Base-by-base conservation (phyloP, 2,888 invertebrate species). In the Heliconius aoede region DNA sequence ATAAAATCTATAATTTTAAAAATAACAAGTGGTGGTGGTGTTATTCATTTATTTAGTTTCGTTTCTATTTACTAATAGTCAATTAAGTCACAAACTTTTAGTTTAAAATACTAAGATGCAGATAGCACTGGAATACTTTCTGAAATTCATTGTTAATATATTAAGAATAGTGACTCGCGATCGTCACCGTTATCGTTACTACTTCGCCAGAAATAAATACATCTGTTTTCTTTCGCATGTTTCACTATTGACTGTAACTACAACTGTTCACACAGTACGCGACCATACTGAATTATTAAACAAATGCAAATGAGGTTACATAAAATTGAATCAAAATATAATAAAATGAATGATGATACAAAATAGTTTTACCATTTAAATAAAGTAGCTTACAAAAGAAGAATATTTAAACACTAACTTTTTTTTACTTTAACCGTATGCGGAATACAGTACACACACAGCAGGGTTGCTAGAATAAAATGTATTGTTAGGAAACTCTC, bases 221-320 rank as follows among this genome's bases (percentile, higher is more conserved):
- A 32, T n/a, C n/a, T 71, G 55, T 32, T 71, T 60, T 71, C n/a
- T 21, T 58, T 24, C 28, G 55, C 18, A 69, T 62, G 51, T 32
- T 30, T 58, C 71, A 65, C 7, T 71, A n/a, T 72, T 72, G 32
- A 69, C 68, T 61, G 36, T 61, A 36, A 28, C 28, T 60, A 26
- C 76, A 77, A 36, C 69, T 73, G 76, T 73, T 51, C 69, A 77
- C 36, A 73, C 73, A 77, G 69, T 30, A 68, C 28, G 28, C 32
- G 26, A 51, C 24, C 36, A 26, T n/a, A 64, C 24, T 36, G 26
- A 64, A 30, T 40, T 24, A 28, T 24, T 73, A 30, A n/a, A 73
- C 18, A 64, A 32, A 65, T 65, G 26, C 46, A 28, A 26, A 62
- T 55, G n/a, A 26, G 8, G 5, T 15, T 64, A 46, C n/a, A 30